These are phyloP conservation scores for Oreonectes daqikongensis DNA, from an alignment of 2,797 vertebrate genomes.

Conservation along the genomic window DNA sequence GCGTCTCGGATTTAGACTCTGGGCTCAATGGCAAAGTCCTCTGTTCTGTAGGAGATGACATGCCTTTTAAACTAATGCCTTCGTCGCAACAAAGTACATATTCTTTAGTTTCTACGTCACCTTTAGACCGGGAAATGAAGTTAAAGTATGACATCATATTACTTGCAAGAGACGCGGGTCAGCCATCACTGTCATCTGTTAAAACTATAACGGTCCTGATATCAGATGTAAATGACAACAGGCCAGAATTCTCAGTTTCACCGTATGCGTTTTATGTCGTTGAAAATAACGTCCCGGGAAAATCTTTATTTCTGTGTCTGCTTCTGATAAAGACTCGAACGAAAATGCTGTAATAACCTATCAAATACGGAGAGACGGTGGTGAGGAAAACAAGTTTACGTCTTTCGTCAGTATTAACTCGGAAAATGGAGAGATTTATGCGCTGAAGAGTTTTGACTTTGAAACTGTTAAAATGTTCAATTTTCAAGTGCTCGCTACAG, in stretches of 20 bases:
- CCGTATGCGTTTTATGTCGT: constrained; percentile 69
- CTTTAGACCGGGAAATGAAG: constrained; percentile 71
- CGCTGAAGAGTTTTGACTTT: constrained; percentile 76
- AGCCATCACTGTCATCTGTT: constrained; percentile 64
- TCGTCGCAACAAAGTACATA: constrained; percentile 68
- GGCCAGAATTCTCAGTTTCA: constrained; percentile 61
- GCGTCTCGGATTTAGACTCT: constrained; percentile 70
- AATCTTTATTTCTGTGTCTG: constrained; percentile 65
- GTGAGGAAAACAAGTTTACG: constrained; percentile 36
- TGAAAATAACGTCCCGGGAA: constrained; percentile 64
- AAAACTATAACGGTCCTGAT: constrained; percentile 66
- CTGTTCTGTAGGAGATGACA: constrained; percentile 52
- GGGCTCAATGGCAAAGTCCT: constrained; percentile 65
- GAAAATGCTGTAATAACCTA: constrained; percentile 65
- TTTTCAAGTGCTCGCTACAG: constrained; percentile 69
- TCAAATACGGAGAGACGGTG: constrained; percentile 45
- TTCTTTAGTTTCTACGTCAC: constrained; percentile 65
- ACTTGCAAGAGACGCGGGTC: constrained; percentile 67
- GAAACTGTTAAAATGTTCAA: constrained; percentile 73
- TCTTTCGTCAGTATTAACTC: constrained; percentile 64
- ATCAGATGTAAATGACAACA: constrained; percentile 73
- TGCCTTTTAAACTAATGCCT: constrained; percentile 64
- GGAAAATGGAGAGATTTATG: constrained; percentile 74
- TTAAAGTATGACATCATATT: constrained; percentile 69
- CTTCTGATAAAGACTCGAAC: constrained; percentile 63